Conservation (phyloP, 2,797 vertebrate genomes). For the Sardinella longiceps region DNA sequence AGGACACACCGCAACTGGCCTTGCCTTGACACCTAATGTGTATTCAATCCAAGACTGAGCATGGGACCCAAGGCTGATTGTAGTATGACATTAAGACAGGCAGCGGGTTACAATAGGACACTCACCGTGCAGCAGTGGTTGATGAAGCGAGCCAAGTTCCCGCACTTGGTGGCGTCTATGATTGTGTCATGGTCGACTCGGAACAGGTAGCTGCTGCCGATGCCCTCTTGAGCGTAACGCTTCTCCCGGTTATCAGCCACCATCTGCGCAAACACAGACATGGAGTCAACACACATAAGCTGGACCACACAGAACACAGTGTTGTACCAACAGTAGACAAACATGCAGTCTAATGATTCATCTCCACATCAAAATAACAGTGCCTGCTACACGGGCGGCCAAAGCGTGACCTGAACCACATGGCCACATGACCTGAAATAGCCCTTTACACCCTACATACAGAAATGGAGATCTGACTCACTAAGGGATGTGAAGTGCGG, state of each 20-base stretch:
- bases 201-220: slow-evolving; percentile 95
- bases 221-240: slow-evolving; percentile 89
- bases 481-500: not conserved
- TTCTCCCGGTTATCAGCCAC: slow-evolving; percentile 95
- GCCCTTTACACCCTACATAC: not conserved
- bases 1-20: not conserved
- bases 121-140: slow-evolving; percentile 95
- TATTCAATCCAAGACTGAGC: not conserved
- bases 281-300: not conserved
- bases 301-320: not conserved
- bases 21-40: not conserved
- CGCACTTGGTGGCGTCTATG: slow-evolving; percentile 92
- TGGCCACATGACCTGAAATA: not conserved
- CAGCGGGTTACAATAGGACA: not conserved
- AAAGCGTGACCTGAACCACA: not conserved
- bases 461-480: not conserved
- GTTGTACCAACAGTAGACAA: not conserved
- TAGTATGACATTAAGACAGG: not conserved
- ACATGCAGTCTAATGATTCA: not conserved
- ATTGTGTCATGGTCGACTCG: slow-evolving; percentile 94
- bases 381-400: not conserved
- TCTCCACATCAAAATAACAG: not conserved
- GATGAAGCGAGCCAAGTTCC: slow-evolving; percentile 91
- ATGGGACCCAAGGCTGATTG: too few species aligned
- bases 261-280: slow-evolving; percentile 72